Conservation (phyloP, 2,797 vertebrate species). For the Chaenodraco wilsoni region DNA sequence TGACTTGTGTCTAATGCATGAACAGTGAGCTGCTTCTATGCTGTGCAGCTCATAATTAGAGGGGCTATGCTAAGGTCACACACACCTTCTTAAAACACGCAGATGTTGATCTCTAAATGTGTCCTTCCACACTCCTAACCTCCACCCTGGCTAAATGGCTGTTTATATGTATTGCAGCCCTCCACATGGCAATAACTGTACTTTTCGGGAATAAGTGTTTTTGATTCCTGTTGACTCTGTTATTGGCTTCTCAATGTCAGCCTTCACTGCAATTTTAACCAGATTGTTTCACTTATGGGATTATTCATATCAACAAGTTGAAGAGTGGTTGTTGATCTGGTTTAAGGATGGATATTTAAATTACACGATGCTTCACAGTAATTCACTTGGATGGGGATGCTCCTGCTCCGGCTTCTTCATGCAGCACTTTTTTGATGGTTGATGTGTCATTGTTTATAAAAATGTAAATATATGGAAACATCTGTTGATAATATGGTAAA, state of each 20-base stretch:
- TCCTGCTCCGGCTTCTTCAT: neutral
- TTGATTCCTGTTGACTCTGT: slow-evolving; percentile 75
- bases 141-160: slow-evolving; percentile 76
- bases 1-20: slow-evolving; percentile 1
- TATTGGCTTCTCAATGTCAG: slow-evolving; percentile 67
- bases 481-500: neutral
- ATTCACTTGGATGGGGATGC: slow-evolving; percentile 19
- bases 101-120: slow-evolving; percentile 54
- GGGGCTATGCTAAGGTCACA: slow-evolving; percentile 37
- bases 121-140: slow-evolving; percentile 61
- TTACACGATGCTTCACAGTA: slow-evolving; percentile 43
- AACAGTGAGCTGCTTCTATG: slow-evolving; percentile 21
- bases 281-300: slow-evolving; percentile 81
- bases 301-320: slow-evolving; percentile 75
- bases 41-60: slow-evolving; percentile 58
- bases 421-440: slow-evolving; percentile 4
- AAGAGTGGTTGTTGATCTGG: slow-evolving; percentile 68
- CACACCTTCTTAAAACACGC: slow-evolving; percentile 44
- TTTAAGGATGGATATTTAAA: slow-evolving; percentile 64
- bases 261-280: slow-evolving; percentile 73
- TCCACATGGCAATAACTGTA: slow-evolving; percentile 76
- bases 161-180: slow-evolving; percentile 76
- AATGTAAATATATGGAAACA: neutral
- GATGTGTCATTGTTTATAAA: neutral
- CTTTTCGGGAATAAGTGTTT: slow-evolving; percentile 80